These are phyloP conservation scores for Lucinisca nassula DNA, from an alignment of 2,888 invertebrate species.

Conservation along the genomic window DNA sequence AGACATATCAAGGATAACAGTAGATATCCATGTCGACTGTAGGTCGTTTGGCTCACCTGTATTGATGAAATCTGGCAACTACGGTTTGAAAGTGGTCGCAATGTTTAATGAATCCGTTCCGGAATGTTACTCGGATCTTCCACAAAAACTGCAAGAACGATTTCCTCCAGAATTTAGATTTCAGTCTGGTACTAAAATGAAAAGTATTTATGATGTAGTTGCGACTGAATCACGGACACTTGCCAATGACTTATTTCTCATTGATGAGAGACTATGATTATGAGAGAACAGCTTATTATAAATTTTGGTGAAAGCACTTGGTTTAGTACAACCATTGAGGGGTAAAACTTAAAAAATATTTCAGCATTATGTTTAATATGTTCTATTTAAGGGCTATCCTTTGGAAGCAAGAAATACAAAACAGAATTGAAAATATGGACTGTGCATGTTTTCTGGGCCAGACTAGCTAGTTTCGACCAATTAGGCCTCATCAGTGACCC, in stretches of 20 bases:
- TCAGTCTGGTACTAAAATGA: constrained; percentile 48
- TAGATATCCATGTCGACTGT: constrained; percentile 57
- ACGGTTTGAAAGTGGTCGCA: constrained; percentile 50
- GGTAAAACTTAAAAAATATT: too few species aligned
- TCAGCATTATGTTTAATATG: too few species aligned
- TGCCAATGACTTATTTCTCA: constrained; percentile 60
- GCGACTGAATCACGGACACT: constrained; percentile 45
- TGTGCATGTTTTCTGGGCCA: too few species aligned
- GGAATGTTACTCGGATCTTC: constrained; percentile 59
- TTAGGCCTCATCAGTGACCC: too few species aligned
- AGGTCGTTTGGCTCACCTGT: constrained; percentile 59
- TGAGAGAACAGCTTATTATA: too few species aligned
- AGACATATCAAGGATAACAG: constrained; percentile 20
- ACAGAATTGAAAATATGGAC: too few species aligned
- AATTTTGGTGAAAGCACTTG: too few species aligned
- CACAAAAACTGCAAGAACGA: constrained; percentile 40
- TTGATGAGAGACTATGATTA: constrained; percentile 2
- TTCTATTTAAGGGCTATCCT: too few species aligned
- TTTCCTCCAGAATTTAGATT: constrained; percentile 52
- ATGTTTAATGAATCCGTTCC: constrained; percentile 52
- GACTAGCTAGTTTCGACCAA: too few species aligned
- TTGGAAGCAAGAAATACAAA: too few species aligned
- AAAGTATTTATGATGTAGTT: constrained; percentile 34
- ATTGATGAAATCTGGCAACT: constrained; percentile 31
- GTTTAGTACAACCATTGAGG: too few species aligned